Evolutionary conservation across 2,113 vertebrate genomes (phyloP).

Genomic region (Arvicanthis niloticus): DNA sequence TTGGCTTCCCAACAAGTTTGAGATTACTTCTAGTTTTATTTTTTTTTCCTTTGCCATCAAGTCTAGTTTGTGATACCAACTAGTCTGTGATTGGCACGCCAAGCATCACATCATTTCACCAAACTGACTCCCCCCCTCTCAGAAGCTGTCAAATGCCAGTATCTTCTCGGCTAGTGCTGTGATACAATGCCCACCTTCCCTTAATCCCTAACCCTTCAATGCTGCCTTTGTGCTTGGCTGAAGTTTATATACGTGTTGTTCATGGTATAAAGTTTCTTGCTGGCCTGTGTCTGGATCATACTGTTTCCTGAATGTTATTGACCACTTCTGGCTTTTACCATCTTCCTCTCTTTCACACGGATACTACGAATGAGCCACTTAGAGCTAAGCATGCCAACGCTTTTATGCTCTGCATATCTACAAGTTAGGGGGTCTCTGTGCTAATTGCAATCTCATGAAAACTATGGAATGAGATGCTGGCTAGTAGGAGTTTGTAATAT

Average conservation of each 20-base stretch:
- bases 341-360: neutral
- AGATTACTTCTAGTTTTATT: neutral
- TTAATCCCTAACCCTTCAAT: neutral
- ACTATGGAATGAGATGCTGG: neutral
- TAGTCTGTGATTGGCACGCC: neutral
- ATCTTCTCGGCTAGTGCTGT: neutral
- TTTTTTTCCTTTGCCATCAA: neutral
- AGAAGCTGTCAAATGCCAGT: neutral
- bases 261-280: neutral
- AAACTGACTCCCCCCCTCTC: neutral
- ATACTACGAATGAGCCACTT: neutral
- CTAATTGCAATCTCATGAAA: too few relatives aligned
- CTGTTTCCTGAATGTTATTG: neutral
- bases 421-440: neutral
- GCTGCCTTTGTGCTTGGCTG: neutral
- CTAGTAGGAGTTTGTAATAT: neutral
- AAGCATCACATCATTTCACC: neutral
- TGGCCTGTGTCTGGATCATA: neutral
- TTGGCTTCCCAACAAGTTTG: neutral
- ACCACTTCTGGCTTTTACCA: neutral
- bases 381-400: neutral
- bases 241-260: neutral
- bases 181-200: neutral
- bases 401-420: neutral
- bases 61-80: neutral